Base-by-base conservation (phyloP, 1,140 invertebrate species). In the Aphaenogaster ashmeadi region DNA sequence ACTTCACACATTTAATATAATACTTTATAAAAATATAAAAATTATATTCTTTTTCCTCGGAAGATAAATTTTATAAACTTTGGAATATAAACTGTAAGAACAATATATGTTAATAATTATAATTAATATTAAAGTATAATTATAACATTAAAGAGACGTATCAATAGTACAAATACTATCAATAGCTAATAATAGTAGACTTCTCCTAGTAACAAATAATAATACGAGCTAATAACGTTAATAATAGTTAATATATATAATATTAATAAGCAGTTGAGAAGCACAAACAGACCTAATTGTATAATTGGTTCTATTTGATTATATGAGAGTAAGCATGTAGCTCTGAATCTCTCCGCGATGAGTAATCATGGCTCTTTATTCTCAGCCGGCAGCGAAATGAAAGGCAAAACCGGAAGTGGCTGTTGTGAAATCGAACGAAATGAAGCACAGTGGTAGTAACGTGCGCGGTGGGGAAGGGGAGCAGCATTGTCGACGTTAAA, bases 371-470 rank as follows among this genome's bases (percentile, higher is more conserved):
- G 83, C 58, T 66, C 18, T 77, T 64, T 50, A 52, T 75, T 66
- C 15, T 38, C 52, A 3, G 54, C 38, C 74, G 47, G 58, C 33
- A 62, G 72, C 69, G 74, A 87, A 90, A 91, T 74, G 62, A 62
- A 74, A 79, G 81, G 58, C 52, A 66, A 90, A 87, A 77, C 79
- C 91, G 86, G 91, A 91, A 91, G 85, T 83, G 66, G 36, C 11
- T 67, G n/a, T 67, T 67, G 64, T 18, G 21, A 69, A 77, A 66
- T 88, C 69, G 79, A 87, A 83, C 78, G 88, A 87, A 92, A 69
- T 89, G 77, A 91, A 88, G 79, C 78, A 21, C 62, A 21, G 33
- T 21, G 9, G 11, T 64, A 15, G 90, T 86, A n/a, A 7, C 18
- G 79, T 58, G 64, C 27, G 27, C 27, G 27, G 27, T 27, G 27